Base-by-base conservation (phyloP, 2,113 vertebrate genomes). In the Platichthys flesus region DNA sequence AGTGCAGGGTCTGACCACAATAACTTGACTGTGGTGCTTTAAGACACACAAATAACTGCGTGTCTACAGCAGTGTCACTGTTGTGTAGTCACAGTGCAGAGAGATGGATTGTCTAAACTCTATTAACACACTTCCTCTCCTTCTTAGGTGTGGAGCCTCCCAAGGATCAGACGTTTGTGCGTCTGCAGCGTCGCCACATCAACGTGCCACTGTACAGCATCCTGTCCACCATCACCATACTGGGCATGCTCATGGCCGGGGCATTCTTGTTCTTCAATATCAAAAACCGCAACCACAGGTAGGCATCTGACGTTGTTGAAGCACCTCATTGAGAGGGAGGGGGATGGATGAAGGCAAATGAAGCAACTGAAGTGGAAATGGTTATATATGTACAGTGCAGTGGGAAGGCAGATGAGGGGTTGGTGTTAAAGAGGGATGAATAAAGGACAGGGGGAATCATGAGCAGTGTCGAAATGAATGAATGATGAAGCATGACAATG, bases 271-370 rank as follows among this genome's bases (percentile, higher is more conserved):
- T 99, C 93, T 99, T 99, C 85, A 99, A 99, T 91, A 99, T 99
- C 91, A 99, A 99, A 95, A 99, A 99, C 90, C 94, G 98, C 76
- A 99, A 99, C 87, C 98, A 99, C 89, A 98, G 98, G 98, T 99
- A 92, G 96, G 80, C 23, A 21, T 12, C 31, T 20, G 9, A 10
- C 40, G 28, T 4, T 23, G 13, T 7, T 26, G 28, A 59, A 68
- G 65, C 40, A 65, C 23, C 52, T 23, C 57, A 61, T 26, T 58
- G 23, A 51, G 23, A 37, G 45, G 21, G 35, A 28, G 65, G 57
- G 37, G 13, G 31, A 3, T n/a, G 8, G 51, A 18, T 21, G 28
- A 69, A 63, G 51, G 37, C 21, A 26, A 5, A 20, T 51, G 5
- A 9, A 5, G n/a, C 58, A 23, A 23, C 15, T 16, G 23, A 69